phyloP scores from a whole-genome alignment of 2,888 invertebrate genomes.

The Ditula angustiorana region DNA sequence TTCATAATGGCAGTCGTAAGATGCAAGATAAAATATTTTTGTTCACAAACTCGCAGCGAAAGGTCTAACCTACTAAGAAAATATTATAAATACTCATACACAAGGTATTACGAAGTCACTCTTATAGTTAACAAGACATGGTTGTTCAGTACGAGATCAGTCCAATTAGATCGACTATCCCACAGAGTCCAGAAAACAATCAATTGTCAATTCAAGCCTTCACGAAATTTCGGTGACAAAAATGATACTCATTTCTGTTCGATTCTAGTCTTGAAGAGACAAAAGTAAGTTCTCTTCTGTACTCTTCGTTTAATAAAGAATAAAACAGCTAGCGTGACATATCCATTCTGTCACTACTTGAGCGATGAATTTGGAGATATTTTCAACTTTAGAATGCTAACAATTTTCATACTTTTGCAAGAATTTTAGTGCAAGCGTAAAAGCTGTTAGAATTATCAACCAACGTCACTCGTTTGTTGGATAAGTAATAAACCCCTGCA shows the following conservation, averaged over 20 bases:
- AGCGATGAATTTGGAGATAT: neutral
- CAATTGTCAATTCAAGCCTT: neutral
- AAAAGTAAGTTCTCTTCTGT: neutral
- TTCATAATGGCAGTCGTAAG: too few species aligned
- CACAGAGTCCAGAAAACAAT: neutral
- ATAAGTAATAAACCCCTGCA: too few species aligned
- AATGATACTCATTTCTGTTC: too few species aligned
- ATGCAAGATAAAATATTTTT: neutral
- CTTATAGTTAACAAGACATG: conserved; percentile 3
- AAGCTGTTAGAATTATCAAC: too few species aligned
- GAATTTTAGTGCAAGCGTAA: too few species aligned
- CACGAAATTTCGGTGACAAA: too few species aligned
- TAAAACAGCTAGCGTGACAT: neutral
- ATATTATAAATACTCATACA: neutral
- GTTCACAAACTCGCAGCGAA: conserved; percentile 2
- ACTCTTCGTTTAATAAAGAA: neutral
- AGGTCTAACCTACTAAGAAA: conserved; percentile 9
- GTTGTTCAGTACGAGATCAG: conserved; percentile 9
- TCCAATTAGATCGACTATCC: neutral
- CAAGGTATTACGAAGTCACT: conserved; percentile 5
- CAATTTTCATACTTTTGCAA: too few species aligned
- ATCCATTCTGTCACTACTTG: neutral
- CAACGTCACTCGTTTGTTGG: too few species aligned
- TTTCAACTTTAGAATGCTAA: neutral
- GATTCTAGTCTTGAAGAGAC: neutral